Evolutionary conservation across 1,140 invertebrate genomes (phyloP).

Genomic region (Schlechtendalia chinensis): DNA sequence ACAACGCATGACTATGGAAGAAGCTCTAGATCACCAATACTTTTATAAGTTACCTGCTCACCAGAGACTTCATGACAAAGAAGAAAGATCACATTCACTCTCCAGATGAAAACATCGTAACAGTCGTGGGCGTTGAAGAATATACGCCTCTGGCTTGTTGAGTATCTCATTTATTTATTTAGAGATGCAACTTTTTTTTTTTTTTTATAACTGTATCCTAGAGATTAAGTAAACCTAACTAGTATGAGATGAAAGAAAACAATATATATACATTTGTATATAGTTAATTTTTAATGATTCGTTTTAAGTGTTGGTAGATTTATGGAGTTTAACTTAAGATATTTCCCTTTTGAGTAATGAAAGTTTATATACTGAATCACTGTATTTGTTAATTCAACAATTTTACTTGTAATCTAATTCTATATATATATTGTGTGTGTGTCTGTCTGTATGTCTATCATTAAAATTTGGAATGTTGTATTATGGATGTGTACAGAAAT

Average conservation of each 20-base stretch:
- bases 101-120: constrained; percentile 59
- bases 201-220: constrained; percentile 1
- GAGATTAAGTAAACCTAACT: neutral
- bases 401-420: neutral
- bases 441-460: neutral
- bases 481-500: neutral
- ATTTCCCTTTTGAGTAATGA: neutral
- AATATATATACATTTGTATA: constrained; percentile 43
- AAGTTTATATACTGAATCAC: neutral
- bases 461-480: neutral
- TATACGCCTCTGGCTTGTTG: neutral
- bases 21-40: constrained; percentile 90
- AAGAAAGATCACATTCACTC: constrained; percentile 65
- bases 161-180: neutral
- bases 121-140: neutral
- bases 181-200: constrained; percentile 2
- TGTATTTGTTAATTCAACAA: neutral
- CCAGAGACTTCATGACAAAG: constrained; percentile 65
- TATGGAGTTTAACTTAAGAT: constrained; percentile 24
- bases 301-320: constrained; percentile 33
- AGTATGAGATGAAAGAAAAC: constrained; percentile 21
- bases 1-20: constrained; percentile 81
- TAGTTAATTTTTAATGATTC: constrained; percentile 26
- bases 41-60: constrained; percentile 80
- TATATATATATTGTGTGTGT: neutral